These are phyloP conservation scores for Mastomys natalensis DNA, from an alignment of 2,113 vertebrate species.

Conservation along the genomic window DNA sequence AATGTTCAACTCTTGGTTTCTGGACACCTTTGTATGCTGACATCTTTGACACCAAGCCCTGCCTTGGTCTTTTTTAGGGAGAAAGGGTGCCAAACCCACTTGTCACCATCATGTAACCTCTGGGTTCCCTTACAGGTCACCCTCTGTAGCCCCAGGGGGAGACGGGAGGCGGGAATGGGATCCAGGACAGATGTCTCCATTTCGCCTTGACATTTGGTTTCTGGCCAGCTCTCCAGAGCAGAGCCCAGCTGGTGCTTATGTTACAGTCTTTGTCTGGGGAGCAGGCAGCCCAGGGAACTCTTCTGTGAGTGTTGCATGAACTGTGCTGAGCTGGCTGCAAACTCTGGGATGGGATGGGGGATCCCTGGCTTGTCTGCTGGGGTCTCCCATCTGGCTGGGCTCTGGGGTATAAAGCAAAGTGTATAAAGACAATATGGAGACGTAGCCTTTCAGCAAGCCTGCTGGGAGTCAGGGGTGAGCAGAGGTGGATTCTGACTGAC, in stretches of 20 bases:
- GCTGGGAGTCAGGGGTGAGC: not conserved
- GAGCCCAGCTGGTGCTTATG: not conserved
- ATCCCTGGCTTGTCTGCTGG: not conserved
- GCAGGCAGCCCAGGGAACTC: not conserved
- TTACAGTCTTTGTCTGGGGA: constrained; percentile 31
- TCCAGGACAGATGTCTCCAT: constrained; percentile 59
- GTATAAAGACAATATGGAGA: not conserved
- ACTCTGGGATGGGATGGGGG: not conserved
- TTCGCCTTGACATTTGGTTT: constrained; percentile 67
- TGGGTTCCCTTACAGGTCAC: constrained; percentile 9
- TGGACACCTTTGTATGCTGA: not conserved
- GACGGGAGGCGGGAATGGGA: not conserved
- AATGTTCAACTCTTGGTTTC: not conserved
- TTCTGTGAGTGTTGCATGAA: not conserved
- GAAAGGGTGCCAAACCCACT: not conserved
- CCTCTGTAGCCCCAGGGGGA: not conserved
- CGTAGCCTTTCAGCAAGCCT: not conserved
- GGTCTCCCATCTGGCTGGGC: not conserved
- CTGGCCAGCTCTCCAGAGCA: not conserved
- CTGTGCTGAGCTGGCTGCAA: not conserved
- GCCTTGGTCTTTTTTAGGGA: not conserved
- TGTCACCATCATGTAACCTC: not conserved
- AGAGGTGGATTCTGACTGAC: not conserved
- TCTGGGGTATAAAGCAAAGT: not conserved
- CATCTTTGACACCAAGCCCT: not conserved